These are phyloP conservation scores for Lagenorhynchus albirostris DNA, from an alignment of 2,113 vertebrate genomes.

Conservation along the genomic window DNA sequence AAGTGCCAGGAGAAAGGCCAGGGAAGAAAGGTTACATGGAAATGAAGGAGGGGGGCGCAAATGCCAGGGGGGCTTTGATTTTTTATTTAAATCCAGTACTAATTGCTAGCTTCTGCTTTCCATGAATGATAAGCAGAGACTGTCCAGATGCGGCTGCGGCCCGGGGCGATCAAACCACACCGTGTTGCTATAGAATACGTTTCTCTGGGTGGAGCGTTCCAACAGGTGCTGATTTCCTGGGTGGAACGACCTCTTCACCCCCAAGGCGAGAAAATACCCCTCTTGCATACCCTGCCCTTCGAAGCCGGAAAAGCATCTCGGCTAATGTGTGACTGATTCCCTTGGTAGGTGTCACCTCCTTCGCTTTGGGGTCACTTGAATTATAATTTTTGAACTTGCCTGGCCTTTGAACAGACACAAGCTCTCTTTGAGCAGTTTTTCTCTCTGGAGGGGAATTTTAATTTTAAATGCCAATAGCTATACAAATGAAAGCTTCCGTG, in stretches of 20 bases:
- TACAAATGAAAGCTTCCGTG: background rate
- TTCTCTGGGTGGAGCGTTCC: background rate
- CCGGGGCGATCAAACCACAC: accelerated
- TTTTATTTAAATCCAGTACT: background rate
- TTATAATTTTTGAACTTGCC: background rate
- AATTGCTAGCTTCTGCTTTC: accelerated
- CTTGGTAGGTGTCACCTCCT: background rate
- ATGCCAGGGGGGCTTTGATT: background rate
- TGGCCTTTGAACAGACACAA: background rate
- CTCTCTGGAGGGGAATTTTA: background rate
- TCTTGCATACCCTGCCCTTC: background rate
- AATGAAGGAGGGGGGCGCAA: background rate
- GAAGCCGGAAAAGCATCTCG: background rate
- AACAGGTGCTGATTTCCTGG: background rate
- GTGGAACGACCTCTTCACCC: background rate
- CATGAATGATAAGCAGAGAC: background rate
- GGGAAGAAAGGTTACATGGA: background rate
- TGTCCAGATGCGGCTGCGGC: background rate
- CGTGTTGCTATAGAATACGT: background rate
- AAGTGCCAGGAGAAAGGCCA: background rate
- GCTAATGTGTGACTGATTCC: background rate
- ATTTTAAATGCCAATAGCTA: background rate
- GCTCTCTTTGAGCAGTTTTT: background rate
- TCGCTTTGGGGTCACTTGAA: background rate
- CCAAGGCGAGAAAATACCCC: accelerated